Conservation (phyloP, 2,888 invertebrate genomes). For the Drosophila multiciliata region DNA sequence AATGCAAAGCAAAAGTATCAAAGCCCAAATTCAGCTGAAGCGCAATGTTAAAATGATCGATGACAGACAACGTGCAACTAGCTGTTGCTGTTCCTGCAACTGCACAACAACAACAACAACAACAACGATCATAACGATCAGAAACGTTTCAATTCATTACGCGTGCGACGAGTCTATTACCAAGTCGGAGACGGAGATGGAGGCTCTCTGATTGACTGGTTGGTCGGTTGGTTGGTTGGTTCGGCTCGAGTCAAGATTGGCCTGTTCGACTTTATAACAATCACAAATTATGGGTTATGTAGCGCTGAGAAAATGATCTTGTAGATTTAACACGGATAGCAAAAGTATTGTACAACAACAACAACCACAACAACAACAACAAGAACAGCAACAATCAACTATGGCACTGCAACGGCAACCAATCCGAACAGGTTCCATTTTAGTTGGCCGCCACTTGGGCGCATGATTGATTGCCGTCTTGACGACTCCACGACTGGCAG, state of each 20-base stretch:
- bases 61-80: constrained; percentile 33
- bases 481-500: constrained; percentile 69
- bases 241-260: constrained; percentile 48
- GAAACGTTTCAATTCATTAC: constrained; percentile 80
- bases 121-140: constrained; percentile 40
- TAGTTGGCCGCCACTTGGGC: constrained; percentile 64
- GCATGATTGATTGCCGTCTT: constrained; percentile 81
- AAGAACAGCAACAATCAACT: constrained; percentile 25
- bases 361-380: constrained; percentile 3
- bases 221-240: constrained; percentile 5
- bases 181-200: constrained; percentile 26
- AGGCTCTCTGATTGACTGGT: constrained; percentile 51
- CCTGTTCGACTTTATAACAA: constrained; percentile 75
- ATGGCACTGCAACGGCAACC: constrained; percentile 39
- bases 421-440: constrained; percentile 76
- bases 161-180: constrained; percentile 79
- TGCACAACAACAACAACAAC: constrained; percentile 11
- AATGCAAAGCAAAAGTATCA: constrained; percentile 1
- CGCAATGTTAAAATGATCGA: constrained; percentile 52
- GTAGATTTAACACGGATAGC: constrained; percentile 81
- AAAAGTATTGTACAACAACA: constrained; percentile 16
- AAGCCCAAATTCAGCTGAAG: constrained; percentile 49
- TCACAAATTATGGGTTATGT: constrained; percentile 76
- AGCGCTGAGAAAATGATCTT: constrained; percentile 77
- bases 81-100: constrained; percentile 16